Base-by-base conservation (phyloP, 2,113 vertebrate species). In the Collichthys lucidus region DNA sequence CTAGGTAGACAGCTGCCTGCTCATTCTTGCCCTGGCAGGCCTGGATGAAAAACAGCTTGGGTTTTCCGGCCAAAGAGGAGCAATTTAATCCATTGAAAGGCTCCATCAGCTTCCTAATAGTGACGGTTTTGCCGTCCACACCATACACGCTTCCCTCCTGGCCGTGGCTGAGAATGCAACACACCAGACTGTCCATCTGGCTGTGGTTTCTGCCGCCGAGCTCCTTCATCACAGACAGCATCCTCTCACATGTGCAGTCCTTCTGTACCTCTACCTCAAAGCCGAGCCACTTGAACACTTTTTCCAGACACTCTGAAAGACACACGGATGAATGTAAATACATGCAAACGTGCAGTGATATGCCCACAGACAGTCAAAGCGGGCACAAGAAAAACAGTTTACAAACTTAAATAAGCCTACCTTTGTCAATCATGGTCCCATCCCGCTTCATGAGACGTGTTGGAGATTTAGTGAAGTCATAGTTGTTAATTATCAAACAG, bases 21-120 rank as follows among this genome's bases (percentile, higher is more conserved):
- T 63, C 4, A 0, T 2, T 12, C 11, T 1, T 11, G 2, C 97
- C 97, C 93, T 98, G 97, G 74, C 98, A 99, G 0, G 98, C 97
- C 77, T 99, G 97, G 88, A 99, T 96, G 86, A 99, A 98, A 89
- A 99, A 98, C 56, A 99, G 84, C 88, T 99, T 98, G 66, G 97
- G 97, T 87, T 99, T 99, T 9, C 72, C 65, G 56, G 44, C 84
- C 75, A 99, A 94, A 3, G 91, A 84, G 3, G 63, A 57, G 82
- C 97, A 98, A 0, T 11, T 24, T 0, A 3, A 5, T 22, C 95
- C 95, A 62, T 87, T 92, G 80, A 99, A 95, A 11, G 86, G 29
- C 3, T 90, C 76, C 0, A n/a, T 95, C 73, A 99, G 88, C 0
- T 55, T 3, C 2, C 1, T 77, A 52, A 97, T 91, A 2, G 53